phyloP scores from a whole-genome alignment of 2,113 vertebrate genomes.

The Ellobius talpinus region DNA sequence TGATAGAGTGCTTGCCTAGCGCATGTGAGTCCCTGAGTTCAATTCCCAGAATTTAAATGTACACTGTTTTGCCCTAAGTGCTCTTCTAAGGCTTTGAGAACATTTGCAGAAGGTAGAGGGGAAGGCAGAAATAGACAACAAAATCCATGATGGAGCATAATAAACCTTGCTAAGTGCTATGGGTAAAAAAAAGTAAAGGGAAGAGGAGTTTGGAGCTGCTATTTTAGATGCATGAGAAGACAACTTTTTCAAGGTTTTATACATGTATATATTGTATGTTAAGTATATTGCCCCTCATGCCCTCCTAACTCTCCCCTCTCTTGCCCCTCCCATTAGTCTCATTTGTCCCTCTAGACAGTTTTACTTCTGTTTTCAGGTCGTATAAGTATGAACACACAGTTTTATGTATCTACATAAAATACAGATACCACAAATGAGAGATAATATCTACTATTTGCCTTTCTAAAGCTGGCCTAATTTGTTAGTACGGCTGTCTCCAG shows the following conservation, averaged over 20 bases:
- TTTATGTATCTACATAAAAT: neutral
- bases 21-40: neutral
- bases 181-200: conserved; percentile 3
- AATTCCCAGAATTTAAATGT: neutral
- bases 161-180: neutral
- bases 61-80: neutral
- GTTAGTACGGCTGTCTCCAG: neutral
- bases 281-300: neutral
- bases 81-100: neutral
- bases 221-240: neutral
- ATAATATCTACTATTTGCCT: neutral
- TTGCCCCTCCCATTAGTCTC: neutral
- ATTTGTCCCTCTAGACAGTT: neutral
- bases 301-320: neutral
- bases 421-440: neutral
- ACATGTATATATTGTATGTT: neutral
- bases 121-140: neutral
- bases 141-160: neutral
- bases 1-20: neutral
- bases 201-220: neutral
- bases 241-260: neutral
- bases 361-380: neutral
- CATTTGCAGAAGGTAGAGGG: neutral
- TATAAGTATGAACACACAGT: neutral
- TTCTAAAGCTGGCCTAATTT: neutral